phyloP scores from a whole-genome alignment of 2,113 vertebrate genomes.

The Gorilla gorilla region DNA sequence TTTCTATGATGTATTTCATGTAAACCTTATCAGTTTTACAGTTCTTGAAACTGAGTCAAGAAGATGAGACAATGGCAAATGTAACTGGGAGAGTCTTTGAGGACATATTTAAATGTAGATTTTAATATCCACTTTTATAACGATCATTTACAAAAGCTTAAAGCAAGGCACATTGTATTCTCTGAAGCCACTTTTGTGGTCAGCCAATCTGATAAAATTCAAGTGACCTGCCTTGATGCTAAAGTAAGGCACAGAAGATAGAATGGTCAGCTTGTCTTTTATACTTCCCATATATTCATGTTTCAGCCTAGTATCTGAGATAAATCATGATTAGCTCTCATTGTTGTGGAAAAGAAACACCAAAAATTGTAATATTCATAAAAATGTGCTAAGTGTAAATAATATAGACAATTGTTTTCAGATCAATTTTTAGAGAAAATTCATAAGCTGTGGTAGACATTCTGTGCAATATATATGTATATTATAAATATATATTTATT shows the following conservation, averaged over 20 bases:
- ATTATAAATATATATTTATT: not conserved
- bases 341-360: not conserved
- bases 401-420: not conserved
- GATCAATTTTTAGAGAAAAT: not conserved
- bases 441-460: not conserved
- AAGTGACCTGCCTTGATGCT: not conserved
- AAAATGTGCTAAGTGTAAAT: not conserved
- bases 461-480: not conserved
- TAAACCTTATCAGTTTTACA: not conserved
- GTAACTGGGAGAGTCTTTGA: not conserved
- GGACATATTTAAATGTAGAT: not conserved
- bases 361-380: not conserved
- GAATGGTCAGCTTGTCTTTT: not conserved
- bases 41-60: not conserved
- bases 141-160: not conserved
- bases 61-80: not conserved
- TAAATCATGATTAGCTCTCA: not conserved
- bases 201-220: not conserved
- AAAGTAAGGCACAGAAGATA: not conserved
- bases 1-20: not conserved
- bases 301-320: not conserved
- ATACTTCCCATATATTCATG: not conserved
- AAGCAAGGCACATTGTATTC: not conserved
- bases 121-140: not conserved
- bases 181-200: not conserved